Base-by-base conservation (phyloP, 2,888 invertebrate species). In the Marronus borbonicus region DNA sequence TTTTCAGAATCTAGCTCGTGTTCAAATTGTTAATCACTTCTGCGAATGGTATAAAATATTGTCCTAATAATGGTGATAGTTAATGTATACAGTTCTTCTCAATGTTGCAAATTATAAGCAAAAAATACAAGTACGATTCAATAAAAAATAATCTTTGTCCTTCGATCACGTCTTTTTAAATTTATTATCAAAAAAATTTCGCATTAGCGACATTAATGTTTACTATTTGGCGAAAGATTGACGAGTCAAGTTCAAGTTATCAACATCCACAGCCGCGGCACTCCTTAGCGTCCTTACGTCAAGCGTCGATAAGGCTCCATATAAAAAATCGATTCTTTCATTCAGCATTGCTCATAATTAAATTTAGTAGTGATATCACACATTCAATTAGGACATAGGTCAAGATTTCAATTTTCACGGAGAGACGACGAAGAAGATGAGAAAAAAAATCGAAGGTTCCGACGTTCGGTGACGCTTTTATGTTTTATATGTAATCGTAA, bases 321-420 rank as follows among this genome's bases (percentile, higher is more conserved):
- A 10, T 52, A 58, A 52, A 50, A 52, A 55, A 55, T 31, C 20
- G 39, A 24, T 49, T 55, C 70, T 12, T 44, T 36, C 70, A 70
- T 70, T 55, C 70, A 52, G 31, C 55, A 55, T 70, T 70, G 31
- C 39, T 72, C 72, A 72, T 58, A 72, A 72, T 72, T 72, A 72
- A 72, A 72, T 72, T 72, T 72, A 72, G 72, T 72, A 36, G 50
- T 72, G 72, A 36, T 72, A 60, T 72, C 55, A 55, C 69, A 28
- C 12, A 31, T 58, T 58, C 72, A 72, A 72, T 72, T 72, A 72
- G 72, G 72, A 72, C 58, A 70, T 58, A 72, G 72, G 72, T 72
- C 72, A 72, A 72, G 72, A 72, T 72, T 72, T 72, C 72, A 72
- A 72, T 72, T 72, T 72, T 72, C 72, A 55, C 58, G 58, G 12